Conservation (phyloP, 2,113 vertebrate genomes). For the Apodemus sylvaticus region DNA sequence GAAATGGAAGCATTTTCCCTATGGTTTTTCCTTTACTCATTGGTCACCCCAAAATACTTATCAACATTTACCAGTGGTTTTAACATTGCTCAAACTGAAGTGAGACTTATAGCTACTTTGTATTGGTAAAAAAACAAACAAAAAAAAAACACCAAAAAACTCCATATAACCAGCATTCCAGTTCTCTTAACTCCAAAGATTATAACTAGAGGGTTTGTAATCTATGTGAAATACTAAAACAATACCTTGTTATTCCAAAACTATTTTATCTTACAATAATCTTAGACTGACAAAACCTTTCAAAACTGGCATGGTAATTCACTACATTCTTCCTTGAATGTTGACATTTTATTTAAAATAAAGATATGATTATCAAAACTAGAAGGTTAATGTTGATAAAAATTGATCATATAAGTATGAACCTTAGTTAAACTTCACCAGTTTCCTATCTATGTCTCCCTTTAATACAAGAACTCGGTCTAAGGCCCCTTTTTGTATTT, state of each 20-base stretch:
- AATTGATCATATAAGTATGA: neutral
- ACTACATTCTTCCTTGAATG: neutral
- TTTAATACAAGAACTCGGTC: neutral
- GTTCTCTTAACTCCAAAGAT: neutral
- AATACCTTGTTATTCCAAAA: neutral
- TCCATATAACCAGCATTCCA: neutral
- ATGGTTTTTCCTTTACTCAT: neutral
- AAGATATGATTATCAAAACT: neutral
- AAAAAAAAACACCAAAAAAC: neutral
- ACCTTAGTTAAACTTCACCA: neutral
- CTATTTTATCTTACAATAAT: slow-evolving; percentile 36
- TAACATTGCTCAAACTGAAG: neutral
- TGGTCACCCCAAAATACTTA: slow-evolving; percentile 38
- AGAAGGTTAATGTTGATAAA: neutral
- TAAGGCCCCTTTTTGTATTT: neutral
- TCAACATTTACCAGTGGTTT: neutral
- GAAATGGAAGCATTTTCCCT: neutral
- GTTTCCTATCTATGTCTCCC: neutral
- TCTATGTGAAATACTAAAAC: slow-evolving; percentile 20
- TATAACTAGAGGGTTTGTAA: neutral
- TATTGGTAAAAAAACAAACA: neutral
- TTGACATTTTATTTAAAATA: neutral
- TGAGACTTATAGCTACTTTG: neutral
- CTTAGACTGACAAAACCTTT: slow-evolving; percentile 12
- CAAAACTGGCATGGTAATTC: neutral